Conservation (phyloP, 2,797 vertebrate genomes). For the Cygnus olor region DNA sequence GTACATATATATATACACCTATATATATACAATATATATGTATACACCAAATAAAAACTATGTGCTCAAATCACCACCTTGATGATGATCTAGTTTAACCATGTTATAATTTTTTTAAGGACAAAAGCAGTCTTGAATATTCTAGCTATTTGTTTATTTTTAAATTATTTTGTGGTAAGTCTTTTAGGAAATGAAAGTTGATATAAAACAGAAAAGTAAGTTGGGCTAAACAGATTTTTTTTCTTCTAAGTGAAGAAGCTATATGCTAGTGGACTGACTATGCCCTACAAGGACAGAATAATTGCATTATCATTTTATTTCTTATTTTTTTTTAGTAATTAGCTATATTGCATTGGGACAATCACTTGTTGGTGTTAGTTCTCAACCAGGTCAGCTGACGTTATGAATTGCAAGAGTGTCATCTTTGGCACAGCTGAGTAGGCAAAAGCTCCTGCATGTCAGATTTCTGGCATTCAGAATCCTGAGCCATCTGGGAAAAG, state of each 20-base stretch:
- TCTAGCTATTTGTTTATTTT: background rate
- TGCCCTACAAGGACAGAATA: background rate
- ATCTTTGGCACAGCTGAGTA: background rate
- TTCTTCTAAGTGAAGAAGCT: background rate
- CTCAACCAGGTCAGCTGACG: background rate
- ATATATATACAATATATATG: background rate
- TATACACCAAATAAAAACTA: background rate
- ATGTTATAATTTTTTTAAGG: background rate
- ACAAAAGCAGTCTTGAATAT: background rate
- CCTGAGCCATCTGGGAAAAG: slow-evolving; percentile 5
- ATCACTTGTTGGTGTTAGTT: background rate
- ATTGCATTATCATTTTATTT: background rate
- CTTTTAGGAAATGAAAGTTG: background rate
- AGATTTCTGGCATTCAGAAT: background rate
- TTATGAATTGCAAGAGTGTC: background rate
- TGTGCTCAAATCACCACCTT: background rate
- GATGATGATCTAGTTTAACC: background rate
- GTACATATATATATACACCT: background rate
- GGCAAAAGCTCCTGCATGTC: background rate
- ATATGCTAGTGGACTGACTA: background rate
- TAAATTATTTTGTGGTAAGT: background rate
- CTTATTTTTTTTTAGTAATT: background rate
- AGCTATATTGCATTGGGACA: background rate
- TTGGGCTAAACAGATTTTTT: background rate
- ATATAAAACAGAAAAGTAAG: background rate